Evolutionary conservation across 2,797 vertebrate species (phyloP), one percentile per base, ranked within the genome.

Genomic region (Echiichthys vipera): DNA sequence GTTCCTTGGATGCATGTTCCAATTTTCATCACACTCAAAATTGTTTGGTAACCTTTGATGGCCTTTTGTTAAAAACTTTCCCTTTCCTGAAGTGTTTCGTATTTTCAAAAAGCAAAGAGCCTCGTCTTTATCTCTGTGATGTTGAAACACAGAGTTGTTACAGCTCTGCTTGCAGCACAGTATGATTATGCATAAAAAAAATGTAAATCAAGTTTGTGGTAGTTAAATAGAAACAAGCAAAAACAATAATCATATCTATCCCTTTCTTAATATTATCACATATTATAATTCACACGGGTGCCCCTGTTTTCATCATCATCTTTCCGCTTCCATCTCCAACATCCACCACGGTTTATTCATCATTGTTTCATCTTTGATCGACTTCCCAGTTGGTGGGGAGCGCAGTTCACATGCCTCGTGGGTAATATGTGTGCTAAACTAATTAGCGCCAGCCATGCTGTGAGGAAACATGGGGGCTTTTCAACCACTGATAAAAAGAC

Each of bases 391-490:
- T 39, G 58, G 83, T 71, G 73, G 63, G 73, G 68, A 71, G 84
- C 74, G 73, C 74, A 80, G 86, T 91, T 92, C 77, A 70, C 56
- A 80, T 71, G 89, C 77, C 91, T 89, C 70, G 29, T 89, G 89
- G 88, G 87, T 90, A 92, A 92, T 89, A 57, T 86, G 79, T 81
- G 85, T 78, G 85, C 88, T 86, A 87, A 87, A 84, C 91, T 94
- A 94, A 95, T 94, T 94, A 94, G 91, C 63, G 50, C 56, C 84
- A 89, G 79, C 80, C 90, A 86, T 89, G 90, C 88, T 84, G 92
- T 59, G 90, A 86, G 77, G 84, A 91, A 90, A 86, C 84, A 77
- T 43, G 15, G 50, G 43, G 74, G 70, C 70, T 92, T 92, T 92
- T 92, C 89, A 90, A 86, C 78, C 74, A 22, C 77, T 79, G 87